Conservation (phyloP, 2,113 vertebrate genomes). For the Aythya baeri region DNA sequence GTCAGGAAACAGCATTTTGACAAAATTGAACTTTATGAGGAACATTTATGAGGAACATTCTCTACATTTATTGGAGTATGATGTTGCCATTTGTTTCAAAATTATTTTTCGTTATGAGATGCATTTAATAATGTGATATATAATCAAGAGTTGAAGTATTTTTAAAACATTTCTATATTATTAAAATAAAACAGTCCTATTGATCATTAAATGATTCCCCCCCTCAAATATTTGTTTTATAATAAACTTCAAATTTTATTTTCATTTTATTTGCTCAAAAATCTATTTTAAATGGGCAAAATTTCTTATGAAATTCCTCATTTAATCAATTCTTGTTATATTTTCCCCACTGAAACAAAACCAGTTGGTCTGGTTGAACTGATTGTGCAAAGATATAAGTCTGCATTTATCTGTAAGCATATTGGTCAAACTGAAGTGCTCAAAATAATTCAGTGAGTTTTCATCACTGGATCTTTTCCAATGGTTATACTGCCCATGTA, state of each 20-base stretch:
- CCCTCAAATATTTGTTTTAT: background rate
- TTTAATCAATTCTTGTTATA: background rate
- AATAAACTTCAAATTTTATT: background rate
- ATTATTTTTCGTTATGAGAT: background rate
- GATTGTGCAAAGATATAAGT: background rate
- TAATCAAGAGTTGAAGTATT: rapidly evolving
- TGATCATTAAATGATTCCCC: background rate
- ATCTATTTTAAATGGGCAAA: background rate
- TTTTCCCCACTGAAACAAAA: background rate
- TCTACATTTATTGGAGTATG: background rate
- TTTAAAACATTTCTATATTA: background rate
- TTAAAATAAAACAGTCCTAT: background rate
- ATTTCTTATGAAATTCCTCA: background rate
- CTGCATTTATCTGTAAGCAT: background rate
- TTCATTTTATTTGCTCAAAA: background rate
- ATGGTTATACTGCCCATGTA: background rate
- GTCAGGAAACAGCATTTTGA: slow-evolving; percentile 57
- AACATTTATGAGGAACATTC: background rate
- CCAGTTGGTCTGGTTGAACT: background rate
- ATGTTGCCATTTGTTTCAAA: background rate
- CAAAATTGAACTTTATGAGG: background rate
- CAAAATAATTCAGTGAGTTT: background rate
- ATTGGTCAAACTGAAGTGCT: background rate
- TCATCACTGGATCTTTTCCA: background rate
- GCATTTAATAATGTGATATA: background rate